Base-by-base conservation (phyloP, 2,797 vertebrate species). In the Oophaga sylvatica region DNA sequence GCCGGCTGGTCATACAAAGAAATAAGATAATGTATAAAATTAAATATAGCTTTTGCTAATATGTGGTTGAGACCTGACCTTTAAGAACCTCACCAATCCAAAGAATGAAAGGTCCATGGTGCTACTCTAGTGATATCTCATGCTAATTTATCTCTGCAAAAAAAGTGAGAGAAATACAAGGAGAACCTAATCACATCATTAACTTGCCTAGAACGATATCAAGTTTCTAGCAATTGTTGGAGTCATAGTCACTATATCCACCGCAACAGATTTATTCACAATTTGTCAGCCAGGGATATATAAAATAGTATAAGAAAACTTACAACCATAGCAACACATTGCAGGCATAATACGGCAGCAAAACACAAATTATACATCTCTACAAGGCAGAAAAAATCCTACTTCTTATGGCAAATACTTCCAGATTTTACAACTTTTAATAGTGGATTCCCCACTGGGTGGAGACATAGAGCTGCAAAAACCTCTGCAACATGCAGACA, bases 391-490 rank as follows among this genome's bases (percentile, higher is more conserved):
- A 53, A 60, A 22, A 62, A 62, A 62, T 62, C 22, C 9, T 31
- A 59, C 13, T 16, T 12, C 4, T 56, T 16, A 26, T 56, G 48
- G 45, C 12, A 15, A 57, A 60, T 83, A 56, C 29, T 83, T 48
- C 5, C 19, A 20, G 67, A 29, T 71, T 35, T 56, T 35, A 41
- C 1, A 19, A 20, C 57, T 35, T 35, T 80, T 80, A 19, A 8
- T 45, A 31, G 53, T 70, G 29, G 57, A 91, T 91, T 91, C 63
- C n/a, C 92, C 92, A 90, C 91, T 92, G 91, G 92, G 92, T 94
- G 92, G 93, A 91, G 89, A 41, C 77, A 93, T 92, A 76, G 92
- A 93, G 93, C 92, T 92, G 91, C 93, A 91, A 88, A 84, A 7
- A 81, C 89, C 48, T 81, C 8, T 16, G 10, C 19, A 65, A 15